Evolutionary conservation across 2,888 invertebrate species (phyloP).

Genomic region (Meloe dianella): DNA sequence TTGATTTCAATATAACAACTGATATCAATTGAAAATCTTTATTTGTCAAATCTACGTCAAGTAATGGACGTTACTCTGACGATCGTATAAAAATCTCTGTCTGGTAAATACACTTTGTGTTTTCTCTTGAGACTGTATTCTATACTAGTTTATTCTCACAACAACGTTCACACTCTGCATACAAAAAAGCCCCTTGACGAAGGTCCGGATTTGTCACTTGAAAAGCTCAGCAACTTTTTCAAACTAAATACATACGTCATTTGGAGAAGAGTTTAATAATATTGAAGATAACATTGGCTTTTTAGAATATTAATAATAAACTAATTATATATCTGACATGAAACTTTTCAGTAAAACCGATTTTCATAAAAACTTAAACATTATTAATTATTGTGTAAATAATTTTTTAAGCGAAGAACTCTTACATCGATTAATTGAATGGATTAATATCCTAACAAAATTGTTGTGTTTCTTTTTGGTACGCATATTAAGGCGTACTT

Average conservation of each 20-base stretch:
- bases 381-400: background rate
- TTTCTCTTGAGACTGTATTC: conserved; percentile 40
- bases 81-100: conserved; percentile 32
- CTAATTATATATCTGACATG: background rate
- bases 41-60: conserved; percentile 19
- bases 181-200: conserved; percentile 43
- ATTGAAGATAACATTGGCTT: conserved; percentile 32
- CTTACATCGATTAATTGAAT: background rate
- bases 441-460: too few relatives aligned
- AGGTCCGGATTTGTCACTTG: conserved; percentile 45
- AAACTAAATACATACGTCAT: conserved; percentile 41
- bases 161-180: conserved; percentile 41
- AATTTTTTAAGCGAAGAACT: background rate
- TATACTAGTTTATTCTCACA: conserved; percentile 44
- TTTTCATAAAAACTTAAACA: background rate
- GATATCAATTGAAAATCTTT: conserved; percentile 12
- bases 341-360: background rate
- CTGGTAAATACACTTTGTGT: conserved; percentile 40
- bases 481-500: too few relatives aligned
- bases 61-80: conserved; percentile 24
- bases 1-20: background rate
- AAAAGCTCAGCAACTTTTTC: conserved; percentile 37
- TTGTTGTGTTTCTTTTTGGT: too few relatives aligned
- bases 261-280: conserved; percentile 38
- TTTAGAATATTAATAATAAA: background rate